A percentile compares a stretch with the other conserved stretches of the same genome.
These are phyloP conservation scores for Sussaba pulchella DNA, from an alignment of 2,888 invertebrate genomes.

Conservation along the genomic window DNA sequence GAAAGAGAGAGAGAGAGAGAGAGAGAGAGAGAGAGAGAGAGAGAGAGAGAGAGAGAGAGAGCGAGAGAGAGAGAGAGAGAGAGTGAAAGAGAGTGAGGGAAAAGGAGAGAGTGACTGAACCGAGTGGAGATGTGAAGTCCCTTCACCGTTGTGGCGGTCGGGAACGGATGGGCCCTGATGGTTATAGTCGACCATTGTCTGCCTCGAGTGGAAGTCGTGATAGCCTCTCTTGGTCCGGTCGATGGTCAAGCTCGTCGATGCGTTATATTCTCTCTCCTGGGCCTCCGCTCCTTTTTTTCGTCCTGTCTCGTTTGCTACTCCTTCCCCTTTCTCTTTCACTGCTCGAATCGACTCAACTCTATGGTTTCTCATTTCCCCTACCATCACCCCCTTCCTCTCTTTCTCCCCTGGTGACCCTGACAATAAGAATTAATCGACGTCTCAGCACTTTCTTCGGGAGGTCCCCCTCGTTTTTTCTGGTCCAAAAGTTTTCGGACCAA, in stretches of 20 bases:
- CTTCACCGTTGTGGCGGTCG: constrained; percentile 55
- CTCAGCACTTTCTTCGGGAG: constrained; percentile 70
- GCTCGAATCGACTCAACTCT: constrained; percentile 26
- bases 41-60: constrained; percentile 37
- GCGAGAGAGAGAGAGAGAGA: constrained; percentile 35
- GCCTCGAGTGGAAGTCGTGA: constrained; percentile 74
- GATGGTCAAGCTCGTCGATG: constrained; percentile 70
- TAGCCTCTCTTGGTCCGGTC: constrained; percentile 70
- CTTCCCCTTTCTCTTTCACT: constrained; percentile 37
- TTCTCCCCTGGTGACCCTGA: constrained; percentile 73
- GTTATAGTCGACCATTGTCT: constrained; percentile 75
- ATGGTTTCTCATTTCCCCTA: not conserved
- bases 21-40: constrained; percentile 36
- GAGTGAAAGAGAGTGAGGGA: constrained; percentile 37
- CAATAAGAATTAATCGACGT: constrained; percentile 79
- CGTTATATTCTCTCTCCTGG: constrained; percentile 73
- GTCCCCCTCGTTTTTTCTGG: constrained; percentile 32
- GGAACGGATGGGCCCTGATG: constrained; percentile 68
- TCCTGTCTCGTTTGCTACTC: constrained; percentile 24
- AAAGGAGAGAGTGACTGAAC: constrained; percentile 38
- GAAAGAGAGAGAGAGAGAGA: constrained; percentile 35
- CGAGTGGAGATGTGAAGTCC: constrained; percentile 39
- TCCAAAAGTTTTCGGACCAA: constrained; percentile 23
- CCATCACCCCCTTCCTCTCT: not conserved
- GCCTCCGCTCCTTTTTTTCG: constrained; percentile 29